Evolutionary conservation across 2,888 invertebrate species (phyloP).

Genomic region (Allacma fusca): DNA sequence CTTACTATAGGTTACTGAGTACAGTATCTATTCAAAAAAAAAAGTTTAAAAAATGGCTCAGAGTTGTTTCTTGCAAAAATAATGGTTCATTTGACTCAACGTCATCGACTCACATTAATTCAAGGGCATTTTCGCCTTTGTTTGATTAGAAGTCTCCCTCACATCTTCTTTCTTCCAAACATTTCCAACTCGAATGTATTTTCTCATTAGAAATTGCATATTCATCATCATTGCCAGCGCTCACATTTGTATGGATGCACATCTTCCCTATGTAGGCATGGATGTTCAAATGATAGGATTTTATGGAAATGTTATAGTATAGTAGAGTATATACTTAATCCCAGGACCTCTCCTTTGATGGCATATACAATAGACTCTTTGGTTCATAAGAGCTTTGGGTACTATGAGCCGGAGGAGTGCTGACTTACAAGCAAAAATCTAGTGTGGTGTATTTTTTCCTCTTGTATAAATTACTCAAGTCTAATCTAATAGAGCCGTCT

Average conservation of each 20-base stretch:
- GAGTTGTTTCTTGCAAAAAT: slow-evolving; percentile 33
- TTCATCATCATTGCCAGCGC: slow-evolving; percentile 21
- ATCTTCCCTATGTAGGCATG: too few species aligned
- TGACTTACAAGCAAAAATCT: background rate
- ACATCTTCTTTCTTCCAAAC: slow-evolving; percentile 5
- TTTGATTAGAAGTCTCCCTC: slow-evolving; percentile 23
- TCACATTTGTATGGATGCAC: background rate
- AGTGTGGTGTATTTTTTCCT: background rate
- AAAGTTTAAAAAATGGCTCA: background rate
- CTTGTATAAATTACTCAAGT: slow-evolving; percentile 29
- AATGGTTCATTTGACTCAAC: slow-evolving; percentile 39
- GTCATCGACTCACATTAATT: slow-evolving; percentile 37
- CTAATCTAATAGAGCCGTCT: slow-evolving; percentile 40
- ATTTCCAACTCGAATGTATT: slow-evolving; percentile 7
- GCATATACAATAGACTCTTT: too few species aligned
- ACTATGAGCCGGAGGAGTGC: too few species aligned
- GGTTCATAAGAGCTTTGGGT: too few species aligned
- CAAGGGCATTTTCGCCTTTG: slow-evolving; percentile 41
- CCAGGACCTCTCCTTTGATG: too few species aligned
- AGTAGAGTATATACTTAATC: too few species aligned
- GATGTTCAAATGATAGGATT: too few species aligned
- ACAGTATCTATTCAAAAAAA: too few species aligned
- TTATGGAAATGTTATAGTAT: too few species aligned
- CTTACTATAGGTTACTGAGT: too few species aligned
- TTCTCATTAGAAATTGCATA: slow-evolving; percentile 43